These are phyloP conservation scores for Aphelinus certus DNA, from an alignment of 1,140 invertebrate genomes.

Conservation along the genomic window DNA sequence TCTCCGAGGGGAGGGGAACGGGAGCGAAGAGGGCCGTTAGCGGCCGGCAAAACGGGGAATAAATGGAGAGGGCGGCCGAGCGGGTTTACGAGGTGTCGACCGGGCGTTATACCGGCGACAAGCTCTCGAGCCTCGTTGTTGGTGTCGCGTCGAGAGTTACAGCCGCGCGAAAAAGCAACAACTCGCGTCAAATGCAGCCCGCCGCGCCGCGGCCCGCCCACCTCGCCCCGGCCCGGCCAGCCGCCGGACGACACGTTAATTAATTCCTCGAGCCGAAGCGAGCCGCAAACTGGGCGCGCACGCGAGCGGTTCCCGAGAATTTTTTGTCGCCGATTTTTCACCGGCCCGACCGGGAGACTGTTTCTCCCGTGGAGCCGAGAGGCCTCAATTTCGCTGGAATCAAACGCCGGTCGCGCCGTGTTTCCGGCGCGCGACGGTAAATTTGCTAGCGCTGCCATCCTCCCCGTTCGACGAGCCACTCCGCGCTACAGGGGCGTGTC, in stretches of 20 bases:
- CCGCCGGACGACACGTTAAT: neutral
- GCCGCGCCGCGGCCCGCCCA: neutral
- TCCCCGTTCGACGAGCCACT: neutral
- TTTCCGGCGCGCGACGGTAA: no score
- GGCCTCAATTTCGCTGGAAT: slow-evolving; percentile 18
- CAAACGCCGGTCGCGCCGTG: neutral
- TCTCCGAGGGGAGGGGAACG: neutral
- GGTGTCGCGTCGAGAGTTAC: slow-evolving; percentile 5
- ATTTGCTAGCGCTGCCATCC: neutral
- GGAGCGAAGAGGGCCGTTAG: no score
- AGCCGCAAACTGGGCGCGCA: no score
- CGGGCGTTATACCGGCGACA: slow-evolving; percentile 3
- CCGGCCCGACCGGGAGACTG: no score
- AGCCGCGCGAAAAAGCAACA: slow-evolving; percentile 24
- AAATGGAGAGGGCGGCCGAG: no score
- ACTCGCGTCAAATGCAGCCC: slow-evolving; percentile 25
- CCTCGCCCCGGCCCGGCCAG: neutral
- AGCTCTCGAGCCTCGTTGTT: slow-evolving; percentile 29
- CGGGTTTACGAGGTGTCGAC: slow-evolving; percentile 31
- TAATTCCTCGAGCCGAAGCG: neutral
- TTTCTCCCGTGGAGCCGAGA: no score
- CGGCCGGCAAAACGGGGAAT: no score
- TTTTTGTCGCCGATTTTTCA: no score
- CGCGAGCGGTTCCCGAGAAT: no score
- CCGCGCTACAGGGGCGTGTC: neutral